Conservation (phyloP, 2,888 invertebrate species). For the Lasioglossum oenotherae region DNA sequence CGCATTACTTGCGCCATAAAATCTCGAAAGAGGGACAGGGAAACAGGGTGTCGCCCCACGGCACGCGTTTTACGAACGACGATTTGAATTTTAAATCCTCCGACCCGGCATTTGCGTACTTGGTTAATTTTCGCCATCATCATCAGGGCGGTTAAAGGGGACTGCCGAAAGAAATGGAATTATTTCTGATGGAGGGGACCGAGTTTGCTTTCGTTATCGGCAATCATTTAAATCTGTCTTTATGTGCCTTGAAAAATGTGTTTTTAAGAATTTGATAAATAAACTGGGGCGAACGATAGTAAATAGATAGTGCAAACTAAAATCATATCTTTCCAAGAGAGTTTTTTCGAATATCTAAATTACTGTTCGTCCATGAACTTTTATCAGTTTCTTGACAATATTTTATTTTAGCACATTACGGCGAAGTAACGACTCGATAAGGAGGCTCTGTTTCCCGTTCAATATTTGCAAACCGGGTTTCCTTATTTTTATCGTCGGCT, state of each 20-base stretch:
- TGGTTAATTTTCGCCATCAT: slow-evolving; percentile 69
- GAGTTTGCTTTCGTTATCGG: not conserved
- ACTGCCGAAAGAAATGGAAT: slow-evolving; percentile 5
- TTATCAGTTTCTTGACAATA: not conserved
- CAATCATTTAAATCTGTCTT: not conserved
- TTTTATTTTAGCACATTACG: not conserved
- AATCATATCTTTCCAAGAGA: not conserved
- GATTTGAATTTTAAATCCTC: slow-evolving; percentile 76
- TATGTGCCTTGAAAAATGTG: not conserved
- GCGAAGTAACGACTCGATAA: not conserved
- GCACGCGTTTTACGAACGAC: slow-evolving; percentile 64
- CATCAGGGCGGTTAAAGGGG: slow-evolving; percentile 6
- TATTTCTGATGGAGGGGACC: slow-evolving; percentile 1
- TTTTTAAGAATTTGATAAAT: not conserved
- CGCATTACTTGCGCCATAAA: slow-evolving; percentile 68
- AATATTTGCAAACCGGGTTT: not conserved
- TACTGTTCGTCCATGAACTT: not conserved
- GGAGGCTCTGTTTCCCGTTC: not conserved
- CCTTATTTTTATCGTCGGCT: not conserved
- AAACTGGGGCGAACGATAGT: not conserved
- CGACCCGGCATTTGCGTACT: slow-evolving; percentile 60
- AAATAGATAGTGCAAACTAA: not conserved
- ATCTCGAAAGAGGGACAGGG: slow-evolving; percentile 44
- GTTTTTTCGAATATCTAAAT: not conserved
- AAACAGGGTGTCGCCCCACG: slow-evolving; percentile 32